Percentiles rank a stretch among this genome's conserved stretches.
phyloP scores from a whole-genome alignment of 2,888 invertebrate genomes.

The Drosophila kanekoi region DNA sequence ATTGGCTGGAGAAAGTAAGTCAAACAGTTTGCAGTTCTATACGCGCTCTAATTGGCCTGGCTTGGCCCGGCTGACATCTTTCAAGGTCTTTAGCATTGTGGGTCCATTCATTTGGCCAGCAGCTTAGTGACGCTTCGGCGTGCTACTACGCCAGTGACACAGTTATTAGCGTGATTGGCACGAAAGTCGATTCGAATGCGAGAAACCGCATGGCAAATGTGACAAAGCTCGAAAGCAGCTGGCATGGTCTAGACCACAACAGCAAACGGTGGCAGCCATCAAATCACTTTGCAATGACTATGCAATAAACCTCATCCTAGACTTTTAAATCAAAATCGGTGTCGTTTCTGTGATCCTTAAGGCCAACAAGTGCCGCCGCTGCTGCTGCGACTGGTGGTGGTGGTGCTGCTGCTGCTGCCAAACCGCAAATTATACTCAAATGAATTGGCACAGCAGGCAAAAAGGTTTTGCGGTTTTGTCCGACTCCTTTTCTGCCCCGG shows the following conservation, averaged over 20 bases:
- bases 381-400: slow-evolving; percentile 14
- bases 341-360: slow-evolving; percentile 59
- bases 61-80: slow-evolving; percentile 55
- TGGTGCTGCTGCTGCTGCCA: slow-evolving; percentile 1
- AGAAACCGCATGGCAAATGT: slow-evolving; percentile 58
- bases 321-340: slow-evolving; percentile 65
- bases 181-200: slow-evolving; percentile 56
- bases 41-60: slow-evolving; percentile 67
- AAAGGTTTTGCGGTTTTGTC: slow-evolving; percentile 65
- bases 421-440: slow-evolving; percentile 78
- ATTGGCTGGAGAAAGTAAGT: slow-evolving; percentile 70
- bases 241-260: slow-evolving; percentile 57
- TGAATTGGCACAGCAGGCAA: slow-evolving; percentile 67
- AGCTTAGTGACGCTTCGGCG: slow-evolving; percentile 68
- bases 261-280: slow-evolving; percentile 68
- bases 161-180: slow-evolving; percentile 80
- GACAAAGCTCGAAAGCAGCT: slow-evolving; percentile 56
- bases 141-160: slow-evolving; percentile 74
- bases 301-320: slow-evolving; percentile 56
- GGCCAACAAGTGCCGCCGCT: slow-evolving; percentile 58
- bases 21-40: slow-evolving; percentile 65
- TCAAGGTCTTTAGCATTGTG: slow-evolving; percentile 66
- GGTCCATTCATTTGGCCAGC: slow-evolving; percentile 48
- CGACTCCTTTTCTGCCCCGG: slow-evolving; percentile 27
- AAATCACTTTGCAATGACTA: slow-evolving; percentile 64